Percentiles rank a stretch among this genome's conserved stretches.
phyloP scores from a whole-genome alignment of 2,888 invertebrate genomes.

The Drosophila mulleri region DNA sequence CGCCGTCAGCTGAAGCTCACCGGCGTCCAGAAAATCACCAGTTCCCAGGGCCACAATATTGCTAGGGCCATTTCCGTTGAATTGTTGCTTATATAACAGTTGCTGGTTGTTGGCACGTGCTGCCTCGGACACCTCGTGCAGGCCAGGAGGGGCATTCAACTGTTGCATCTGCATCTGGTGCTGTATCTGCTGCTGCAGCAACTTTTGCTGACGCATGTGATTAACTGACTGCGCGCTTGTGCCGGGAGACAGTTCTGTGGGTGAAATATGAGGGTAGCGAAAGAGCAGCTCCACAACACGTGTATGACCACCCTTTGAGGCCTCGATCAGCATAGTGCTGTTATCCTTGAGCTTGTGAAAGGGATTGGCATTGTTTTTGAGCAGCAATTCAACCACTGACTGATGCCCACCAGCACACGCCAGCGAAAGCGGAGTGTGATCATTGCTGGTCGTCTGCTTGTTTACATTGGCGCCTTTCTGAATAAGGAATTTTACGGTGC shows the following conservation, averaged over 20 bases:
- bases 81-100: conserved; percentile 84
- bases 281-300: conserved; percentile 97
- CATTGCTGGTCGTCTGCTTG: conserved; percentile 95
- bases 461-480: conserved; percentile 94
- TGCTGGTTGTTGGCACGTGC: conserved; percentile 87
- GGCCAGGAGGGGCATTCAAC: conserved; percentile 85
- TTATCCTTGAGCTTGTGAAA: conserved; percentile 99
- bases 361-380: conserved; percentile 96
- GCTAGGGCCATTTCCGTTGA: conserved; percentile 60
- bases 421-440: conserved; percentile 98
- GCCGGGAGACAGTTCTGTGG: conserved; percentile 86
- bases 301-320: conserved; percentile 98
- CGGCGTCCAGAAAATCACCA: conserved; percentile 82
- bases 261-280: conserved; percentile 94
- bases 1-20: conserved; percentile 79
- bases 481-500: conserved; percentile 98
- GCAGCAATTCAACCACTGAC: conserved; percentile 95
- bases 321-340: conserved; percentile 99
- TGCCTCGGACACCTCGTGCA: conserved; percentile 88
- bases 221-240: conserved; percentile 76
- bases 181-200: conserved; percentile 85
- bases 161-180: conserved; percentile 85
- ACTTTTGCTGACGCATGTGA: conserved; percentile 84
- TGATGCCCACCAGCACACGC: conserved; percentile 99
- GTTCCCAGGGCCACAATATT: conserved; percentile 67